Evolutionary conservation across 2,113 vertebrate genomes (phyloP).

Genomic region (Istiophorus platypterus): DNA sequence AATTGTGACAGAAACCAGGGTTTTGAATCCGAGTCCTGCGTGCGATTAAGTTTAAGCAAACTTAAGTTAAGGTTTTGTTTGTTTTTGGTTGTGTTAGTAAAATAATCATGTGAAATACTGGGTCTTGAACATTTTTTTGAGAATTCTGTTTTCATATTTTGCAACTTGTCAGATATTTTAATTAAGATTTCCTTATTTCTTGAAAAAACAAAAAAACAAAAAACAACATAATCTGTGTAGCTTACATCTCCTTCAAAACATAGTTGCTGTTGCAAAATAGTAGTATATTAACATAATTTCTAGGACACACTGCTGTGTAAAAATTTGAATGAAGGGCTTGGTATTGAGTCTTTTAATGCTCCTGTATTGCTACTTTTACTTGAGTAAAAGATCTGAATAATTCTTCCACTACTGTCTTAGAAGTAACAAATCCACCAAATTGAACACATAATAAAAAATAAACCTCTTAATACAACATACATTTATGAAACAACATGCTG

Average conservation of each 20-base stretch:
- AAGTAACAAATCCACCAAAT: not conserved
- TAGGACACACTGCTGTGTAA: not conserved
- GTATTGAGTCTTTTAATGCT: not conserved
- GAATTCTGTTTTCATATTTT: too few relatives aligned
- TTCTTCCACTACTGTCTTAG: not conserved
- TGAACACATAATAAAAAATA: not conserved
- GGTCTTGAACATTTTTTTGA: too few relatives aligned
- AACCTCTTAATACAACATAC: not conserved
- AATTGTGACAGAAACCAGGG: not conserved
- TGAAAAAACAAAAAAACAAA: too few relatives aligned
- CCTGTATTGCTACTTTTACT: too few relatives aligned
- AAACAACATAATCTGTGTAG: not conserved
- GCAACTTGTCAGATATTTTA: not conserved
- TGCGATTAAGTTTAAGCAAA: not conserved
- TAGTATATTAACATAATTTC: not conserved
- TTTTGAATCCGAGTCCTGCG: not conserved
- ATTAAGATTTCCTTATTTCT: not conserved
- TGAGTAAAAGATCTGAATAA: not conserved
- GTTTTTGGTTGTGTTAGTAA: not conserved
- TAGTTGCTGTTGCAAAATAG: not conserved
- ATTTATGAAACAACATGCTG: conserved; percentile 3
- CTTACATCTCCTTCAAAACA: not conserved
- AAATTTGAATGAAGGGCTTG: not conserved
- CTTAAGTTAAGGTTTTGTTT: not conserved
- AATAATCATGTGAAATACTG: not conserved